phyloP scores from a whole-genome alignment of 2,888 invertebrate genomes.

The Nomada lathburiana region DNA sequence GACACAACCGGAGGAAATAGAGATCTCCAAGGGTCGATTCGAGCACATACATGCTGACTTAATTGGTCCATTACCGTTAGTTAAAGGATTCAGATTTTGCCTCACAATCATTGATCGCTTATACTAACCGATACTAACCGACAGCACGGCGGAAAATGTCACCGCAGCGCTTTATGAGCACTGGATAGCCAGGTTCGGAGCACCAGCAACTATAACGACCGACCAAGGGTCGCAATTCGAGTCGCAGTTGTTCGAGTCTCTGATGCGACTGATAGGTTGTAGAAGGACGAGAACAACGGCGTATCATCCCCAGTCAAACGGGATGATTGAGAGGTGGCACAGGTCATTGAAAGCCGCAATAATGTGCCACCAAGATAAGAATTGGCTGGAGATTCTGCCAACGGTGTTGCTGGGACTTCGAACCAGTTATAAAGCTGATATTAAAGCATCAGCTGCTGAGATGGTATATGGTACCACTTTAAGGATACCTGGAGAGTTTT shows the following conservation, averaged over 20 bases:
- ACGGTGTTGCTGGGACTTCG: constrained; percentile 8
- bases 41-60: constrained; percentile 26
- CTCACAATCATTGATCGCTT: background rate
- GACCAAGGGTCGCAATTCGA: too few species aligned
- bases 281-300: background rate
- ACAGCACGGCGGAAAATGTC: background rate
- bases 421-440: constrained; percentile 1
- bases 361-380: background rate
- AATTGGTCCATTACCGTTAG: constrained; percentile 1
- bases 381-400: background rate
- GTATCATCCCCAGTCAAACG: background rate
- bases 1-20: background rate
- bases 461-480: constrained; percentile 1
- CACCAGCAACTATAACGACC: too few species aligned
- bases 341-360: background rate
- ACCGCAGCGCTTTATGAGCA: too few species aligned
- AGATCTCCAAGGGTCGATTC: constrained; percentile 5
- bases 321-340: constrained; percentile 6
- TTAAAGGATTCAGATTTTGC: background rate
- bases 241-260: background rate
- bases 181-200: too few species aligned
- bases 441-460: constrained; percentile 5
- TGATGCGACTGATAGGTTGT: background rate
- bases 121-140: background rate
- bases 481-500: constrained; percentile 14